These are phyloP conservation scores for Neotoxoptera formosana DNA, from an alignment of 1,140 invertebrate genomes.

Conservation along the genomic window DNA sequence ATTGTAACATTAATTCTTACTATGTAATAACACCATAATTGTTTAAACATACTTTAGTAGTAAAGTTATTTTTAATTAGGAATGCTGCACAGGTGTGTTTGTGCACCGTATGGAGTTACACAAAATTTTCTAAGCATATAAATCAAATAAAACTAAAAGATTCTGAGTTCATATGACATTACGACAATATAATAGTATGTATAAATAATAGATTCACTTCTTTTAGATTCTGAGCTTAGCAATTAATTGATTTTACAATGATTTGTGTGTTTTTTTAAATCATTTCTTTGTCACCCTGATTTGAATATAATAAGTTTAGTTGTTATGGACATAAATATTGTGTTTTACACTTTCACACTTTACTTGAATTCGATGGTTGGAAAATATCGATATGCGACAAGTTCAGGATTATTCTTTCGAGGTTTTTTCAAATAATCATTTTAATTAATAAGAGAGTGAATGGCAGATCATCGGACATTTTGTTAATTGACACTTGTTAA, in stretches of 20 bases:
- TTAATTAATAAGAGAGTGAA: neutral
- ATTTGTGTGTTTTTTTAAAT: neutral
- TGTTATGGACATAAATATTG: neutral
- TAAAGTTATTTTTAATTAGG: slow-evolving; percentile 16
- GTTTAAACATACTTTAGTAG: neutral
- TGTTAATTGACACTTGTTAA: neutral
- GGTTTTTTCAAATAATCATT: neutral
- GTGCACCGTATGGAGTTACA: neutral
- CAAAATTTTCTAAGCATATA: neutral
- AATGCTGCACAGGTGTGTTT: neutral
- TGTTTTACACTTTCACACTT: neutral
- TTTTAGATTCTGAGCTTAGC: too few relatives aligned
- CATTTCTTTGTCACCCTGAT: neutral
- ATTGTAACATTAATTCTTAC: neutral
- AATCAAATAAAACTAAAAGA: neutral
- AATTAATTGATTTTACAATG: too few relatives aligned
- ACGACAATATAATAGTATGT: neutral
- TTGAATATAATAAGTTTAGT: neutral
- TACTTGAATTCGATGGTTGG: neutral
- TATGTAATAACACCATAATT: neutral
- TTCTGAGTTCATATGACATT: neutral
- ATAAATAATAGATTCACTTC: neutral
- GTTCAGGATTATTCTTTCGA: neutral
- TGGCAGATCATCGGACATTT: neutral
- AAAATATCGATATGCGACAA: neutral